A percentile compares a stretch with the other conserved stretches of the same genome.
phyloP scores from a whole-genome alignment of 2,888 invertebrate genomes.

The Monoplex corrugatus region DNA sequence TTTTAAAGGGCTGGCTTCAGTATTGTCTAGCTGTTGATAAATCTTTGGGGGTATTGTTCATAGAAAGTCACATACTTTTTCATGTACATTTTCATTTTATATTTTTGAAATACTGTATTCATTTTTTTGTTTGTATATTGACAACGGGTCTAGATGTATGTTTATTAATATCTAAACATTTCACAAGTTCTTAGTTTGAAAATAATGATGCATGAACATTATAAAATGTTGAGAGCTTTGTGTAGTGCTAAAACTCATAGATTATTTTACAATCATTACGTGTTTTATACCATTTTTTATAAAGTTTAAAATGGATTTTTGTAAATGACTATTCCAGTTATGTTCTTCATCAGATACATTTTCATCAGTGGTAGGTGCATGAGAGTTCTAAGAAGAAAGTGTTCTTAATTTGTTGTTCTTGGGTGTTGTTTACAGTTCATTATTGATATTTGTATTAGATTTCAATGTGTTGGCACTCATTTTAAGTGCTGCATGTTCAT shows the following conservation, averaged over 20 bases:
- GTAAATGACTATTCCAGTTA: not conserved
- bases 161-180: not conserved
- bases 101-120: not conserved
- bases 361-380: not conserved
- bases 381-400: not conserved
- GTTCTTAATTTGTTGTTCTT: not conserved
- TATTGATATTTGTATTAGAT: too few relatives aligned
- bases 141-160: not conserved
- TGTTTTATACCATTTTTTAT: too few relatives aligned
- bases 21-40: not conserved
- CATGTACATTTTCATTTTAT: not conserved
- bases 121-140: not conserved
- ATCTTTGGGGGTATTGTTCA: not conserved
- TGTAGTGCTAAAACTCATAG: not conserved
- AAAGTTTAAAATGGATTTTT: too few relatives aligned
- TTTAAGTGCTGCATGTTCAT: too few relatives aligned
- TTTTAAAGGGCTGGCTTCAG: conserved; percentile 29
- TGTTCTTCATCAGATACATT: conserved; percentile 9
- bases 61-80: not conserved
- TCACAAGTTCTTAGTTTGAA: not conserved
- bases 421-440: not conserved
- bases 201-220: not conserved
- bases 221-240: not conserved
- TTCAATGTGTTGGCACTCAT: too few relatives aligned
- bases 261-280: too few relatives aligned